phyloP scores from a whole-genome alignment of 1,140 invertebrate species.

The Tetramorium alpestre region DNA sequence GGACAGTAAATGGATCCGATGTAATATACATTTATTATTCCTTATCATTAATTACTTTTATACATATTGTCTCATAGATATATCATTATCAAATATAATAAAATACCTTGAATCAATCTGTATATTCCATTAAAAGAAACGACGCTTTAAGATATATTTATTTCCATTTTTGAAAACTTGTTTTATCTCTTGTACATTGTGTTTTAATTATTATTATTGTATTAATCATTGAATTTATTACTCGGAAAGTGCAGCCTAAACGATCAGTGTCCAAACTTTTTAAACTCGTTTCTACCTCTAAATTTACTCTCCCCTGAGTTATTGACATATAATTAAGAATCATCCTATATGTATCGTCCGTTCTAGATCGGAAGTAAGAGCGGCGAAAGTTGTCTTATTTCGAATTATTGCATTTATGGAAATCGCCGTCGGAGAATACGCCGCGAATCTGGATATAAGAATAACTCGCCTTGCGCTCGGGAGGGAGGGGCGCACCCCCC shows the following conservation, averaged over 20 bases:
- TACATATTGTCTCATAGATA: not conserved
- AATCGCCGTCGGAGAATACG: conserved; percentile 68
- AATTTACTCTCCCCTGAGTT: not conserved
- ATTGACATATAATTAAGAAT: conserved; percentile 22
- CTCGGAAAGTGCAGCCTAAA: not conserved
- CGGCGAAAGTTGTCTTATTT: conserved; percentile 60
- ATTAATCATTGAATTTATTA: no score
- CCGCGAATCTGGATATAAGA: conserved; percentile 79
- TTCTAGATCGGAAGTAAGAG: conserved; percentile 55
- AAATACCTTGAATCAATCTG: not conserved
- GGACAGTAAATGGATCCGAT: not conserved
- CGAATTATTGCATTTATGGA: conserved; percentile 79
- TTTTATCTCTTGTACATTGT: not conserved
- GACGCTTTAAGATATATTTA: not conserved
- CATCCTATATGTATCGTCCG: not conserved
- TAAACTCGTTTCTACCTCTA: not conserved
- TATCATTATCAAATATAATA: conserved; percentile 13
- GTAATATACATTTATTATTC: not conserved
- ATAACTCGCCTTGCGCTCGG: conserved; percentile 73
- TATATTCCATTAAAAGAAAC: not conserved
- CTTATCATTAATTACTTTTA: not conserved
- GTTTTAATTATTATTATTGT: not conserved
- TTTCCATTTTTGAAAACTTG: not conserved
- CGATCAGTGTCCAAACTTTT: not conserved
- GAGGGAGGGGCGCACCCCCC: conserved; percentile 16